Conservation (phyloP, 2,888 invertebrate species). For the Perizoma affinitatum region DNA sequence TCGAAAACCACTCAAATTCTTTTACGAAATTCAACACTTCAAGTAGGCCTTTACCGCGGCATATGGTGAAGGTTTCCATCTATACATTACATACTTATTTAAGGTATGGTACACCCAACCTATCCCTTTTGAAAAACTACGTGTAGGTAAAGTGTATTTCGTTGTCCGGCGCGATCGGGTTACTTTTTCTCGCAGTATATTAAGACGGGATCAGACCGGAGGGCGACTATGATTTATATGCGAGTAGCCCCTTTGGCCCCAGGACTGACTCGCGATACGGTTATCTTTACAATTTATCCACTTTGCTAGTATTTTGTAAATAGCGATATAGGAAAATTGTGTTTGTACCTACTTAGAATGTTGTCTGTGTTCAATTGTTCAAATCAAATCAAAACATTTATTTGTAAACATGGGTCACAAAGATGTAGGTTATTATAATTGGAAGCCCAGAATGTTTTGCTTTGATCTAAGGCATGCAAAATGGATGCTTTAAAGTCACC, state of each 20-base stretch:
- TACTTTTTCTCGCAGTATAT: conserved; percentile 78
- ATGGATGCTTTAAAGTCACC: too few species aligned
- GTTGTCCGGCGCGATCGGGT: conserved; percentile 64
- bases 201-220: conserved; percentile 68
- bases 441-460: too few species aligned
- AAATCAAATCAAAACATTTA: too few species aligned
- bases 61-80: conserved; percentile 1
- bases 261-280: conserved; percentile 46
- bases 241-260: conserved; percentile 41
- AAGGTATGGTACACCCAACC: conserved; percentile 10
- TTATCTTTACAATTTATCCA: conserved; percentile 43
- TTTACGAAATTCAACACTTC: neutral
- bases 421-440: too few species aligned
- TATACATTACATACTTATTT: conserved; percentile 1
- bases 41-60: neutral
- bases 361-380: too few species aligned
- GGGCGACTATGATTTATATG: conserved; percentile 71
- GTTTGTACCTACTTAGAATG: too few species aligned
- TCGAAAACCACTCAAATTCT: neutral
- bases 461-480: too few species aligned
- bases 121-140: conserved; percentile 30
- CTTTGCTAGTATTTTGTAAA: too few species aligned
- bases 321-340: too few species aligned
- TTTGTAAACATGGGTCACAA: too few species aligned
- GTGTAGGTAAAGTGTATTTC: conserved; percentile 59